phyloP scores from a whole-genome alignment of 2,888 invertebrate species.

The Antheraea yamamai region DNA sequence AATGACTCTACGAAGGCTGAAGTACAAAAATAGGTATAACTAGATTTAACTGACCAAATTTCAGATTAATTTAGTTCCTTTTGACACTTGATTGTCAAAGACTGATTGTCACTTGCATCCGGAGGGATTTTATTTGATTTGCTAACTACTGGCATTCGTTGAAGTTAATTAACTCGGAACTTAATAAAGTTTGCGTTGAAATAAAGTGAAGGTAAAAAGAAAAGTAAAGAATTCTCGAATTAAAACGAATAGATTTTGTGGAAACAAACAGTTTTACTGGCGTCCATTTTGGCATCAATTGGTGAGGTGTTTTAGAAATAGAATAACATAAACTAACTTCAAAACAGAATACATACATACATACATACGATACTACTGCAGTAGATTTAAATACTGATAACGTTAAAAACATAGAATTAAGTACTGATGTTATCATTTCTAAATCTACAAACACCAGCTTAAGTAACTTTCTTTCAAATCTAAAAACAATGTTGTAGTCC shows the following conservation, averaged over 20 bases:
- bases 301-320: no score
- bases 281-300: neutral
- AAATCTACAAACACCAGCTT: neutral
- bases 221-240: neutral
- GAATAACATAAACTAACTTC: no score
- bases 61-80: slow-evolving; percentile 42
- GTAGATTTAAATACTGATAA: neutral
- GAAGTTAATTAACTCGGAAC: slow-evolving; percentile 3
- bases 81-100: slow-evolving; percentile 40
- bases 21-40: neutral
- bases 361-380: no score
- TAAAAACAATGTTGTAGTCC: neutral
- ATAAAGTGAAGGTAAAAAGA: neutral
- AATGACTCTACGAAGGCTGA: neutral
- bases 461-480: neutral
- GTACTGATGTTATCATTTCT: neutral
- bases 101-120: slow-evolving; percentile 35
- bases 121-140: slow-evolving; percentile 19
- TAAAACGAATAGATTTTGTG: neutral
- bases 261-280: neutral
- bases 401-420: neutral
- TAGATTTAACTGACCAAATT: slow-evolving; percentile 44
- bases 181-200: slow-evolving; percentile 3
- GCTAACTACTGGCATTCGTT: neutral
- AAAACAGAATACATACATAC: no score